Evolutionary conservation across 2,113 vertebrate species (phyloP), one percentile per base, ranked within the genome.

Genomic region (Channa maculata): DNA sequence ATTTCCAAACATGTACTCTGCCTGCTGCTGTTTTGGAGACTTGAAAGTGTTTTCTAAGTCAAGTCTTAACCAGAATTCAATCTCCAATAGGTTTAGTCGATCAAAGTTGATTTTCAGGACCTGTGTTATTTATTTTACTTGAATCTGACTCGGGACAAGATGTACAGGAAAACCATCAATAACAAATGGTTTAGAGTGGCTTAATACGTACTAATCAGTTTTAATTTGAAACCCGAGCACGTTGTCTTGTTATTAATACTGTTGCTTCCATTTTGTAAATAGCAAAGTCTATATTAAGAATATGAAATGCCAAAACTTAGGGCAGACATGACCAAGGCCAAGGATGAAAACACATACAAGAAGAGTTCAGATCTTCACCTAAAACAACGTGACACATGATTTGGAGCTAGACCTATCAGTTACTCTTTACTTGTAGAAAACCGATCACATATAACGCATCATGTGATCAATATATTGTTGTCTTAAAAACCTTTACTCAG

Each of bases 221-320:
- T 7, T 6, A 5, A 50, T 60, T 52, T 53, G 7, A 36, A 50
- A 80, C 73, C 50, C 6, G 9, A 66, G 11, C 12, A 45, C 4
- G 6, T 3, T 49, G 44, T 33, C 14, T 43, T 70, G 12, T 60
- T 41, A 5, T 24, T 4, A 62, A 49, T 2, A 2, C 8, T 24
- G 4, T n/a, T 43, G 13, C 44, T 57, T 54, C 36, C 61, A 44
- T 38, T 37, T 49, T 15, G 57, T 12, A 10, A 66, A 36, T 38
- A 34, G 36, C 39, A 45, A 14, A 14, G 15, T 43, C 8, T 79
- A 73, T 69, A 69, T 64, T 79, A 73, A 77, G 60, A 67, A 62
- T 10, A 24, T 48, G 10, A 59, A 79, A 66, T n/a, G 3, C 37
- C n/a, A 41, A 80, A 71, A 65, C 55, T 39, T 44, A 34, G 75